Conservation (phyloP, 2,888 invertebrate species). For the Danaus chrysippus region DNA sequence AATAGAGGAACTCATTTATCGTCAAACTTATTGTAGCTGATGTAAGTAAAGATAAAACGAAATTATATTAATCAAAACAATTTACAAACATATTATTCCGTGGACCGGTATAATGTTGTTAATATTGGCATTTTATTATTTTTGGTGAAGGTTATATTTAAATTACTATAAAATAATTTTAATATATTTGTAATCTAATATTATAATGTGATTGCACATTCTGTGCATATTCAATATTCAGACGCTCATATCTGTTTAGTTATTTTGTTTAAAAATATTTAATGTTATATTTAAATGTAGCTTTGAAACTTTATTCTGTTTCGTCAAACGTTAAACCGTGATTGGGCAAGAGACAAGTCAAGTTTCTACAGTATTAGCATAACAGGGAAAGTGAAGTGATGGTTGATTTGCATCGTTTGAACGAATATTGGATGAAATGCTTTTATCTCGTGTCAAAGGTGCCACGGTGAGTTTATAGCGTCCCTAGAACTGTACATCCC, state of each 20-base stretch:
- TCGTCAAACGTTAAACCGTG: conserved; percentile 25
- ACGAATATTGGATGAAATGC: conserved; percentile 41
- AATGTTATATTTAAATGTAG: neutral
- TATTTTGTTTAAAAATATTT: too few species aligned
- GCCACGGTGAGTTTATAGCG: conserved; percentile 35
- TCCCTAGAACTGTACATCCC: neutral
- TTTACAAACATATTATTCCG: too few species aligned
- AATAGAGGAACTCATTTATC: too few species aligned
- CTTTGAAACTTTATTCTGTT: conserved; percentile 14
- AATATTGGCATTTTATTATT: too few species aligned
- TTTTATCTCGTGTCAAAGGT: conserved; percentile 42
- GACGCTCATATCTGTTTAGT: too few species aligned
- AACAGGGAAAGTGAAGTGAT: conserved; percentile 52
- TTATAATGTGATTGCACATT: too few species aligned
- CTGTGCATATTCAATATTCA: too few species aligned
- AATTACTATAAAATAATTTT: neutral
- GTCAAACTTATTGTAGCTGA: too few species aligned
- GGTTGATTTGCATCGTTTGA: conserved; percentile 42
- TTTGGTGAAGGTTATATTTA: too few species aligned
- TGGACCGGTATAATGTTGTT: too few species aligned
- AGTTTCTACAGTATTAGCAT: conserved; percentile 37
- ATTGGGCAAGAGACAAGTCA: conserved; percentile 35
- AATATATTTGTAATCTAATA: neutral
- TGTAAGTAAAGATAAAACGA: too few species aligned
- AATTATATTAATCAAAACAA: too few species aligned